Evolutionary conservation across 2,113 vertebrate species (phyloP).

Genomic region (Struthio camelus): DNA sequence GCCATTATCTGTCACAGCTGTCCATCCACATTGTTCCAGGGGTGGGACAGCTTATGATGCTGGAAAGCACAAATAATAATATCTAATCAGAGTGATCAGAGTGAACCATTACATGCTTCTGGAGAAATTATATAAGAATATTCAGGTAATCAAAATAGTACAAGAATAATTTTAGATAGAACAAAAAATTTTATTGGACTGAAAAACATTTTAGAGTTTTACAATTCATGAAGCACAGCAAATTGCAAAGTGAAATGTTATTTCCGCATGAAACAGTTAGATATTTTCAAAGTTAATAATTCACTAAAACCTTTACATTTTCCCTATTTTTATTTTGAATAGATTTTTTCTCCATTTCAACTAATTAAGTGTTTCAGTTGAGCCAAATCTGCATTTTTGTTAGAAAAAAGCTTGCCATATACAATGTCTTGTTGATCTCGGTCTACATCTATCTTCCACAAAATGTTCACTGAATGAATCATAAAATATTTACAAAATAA

Average conservation of each 20-base stretch:
- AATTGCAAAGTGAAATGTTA: neutral
- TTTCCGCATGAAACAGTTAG: neutral
- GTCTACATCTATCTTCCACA: neutral
- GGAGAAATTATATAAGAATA: neutral
- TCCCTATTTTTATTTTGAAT: neutral
- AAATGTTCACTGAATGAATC: neutral
- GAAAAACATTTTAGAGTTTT: neutral
- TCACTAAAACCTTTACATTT: neutral
- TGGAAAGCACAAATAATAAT: neutral
- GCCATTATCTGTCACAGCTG: neutral
- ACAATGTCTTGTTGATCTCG: neutral
- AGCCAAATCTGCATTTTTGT: neutral
- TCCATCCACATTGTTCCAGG: neutral
- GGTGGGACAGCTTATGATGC: neutral
- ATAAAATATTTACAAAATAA: neutral
- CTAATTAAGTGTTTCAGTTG: neutral
- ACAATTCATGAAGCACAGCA: accelerated
- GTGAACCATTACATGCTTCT: neutral
- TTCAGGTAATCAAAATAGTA: neutral
- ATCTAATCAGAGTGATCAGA: neutral
- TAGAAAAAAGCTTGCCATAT: neutral
- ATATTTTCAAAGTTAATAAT: neutral
- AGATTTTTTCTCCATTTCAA: neutral
- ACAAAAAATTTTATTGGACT: neutral
- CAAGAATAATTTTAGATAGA: neutral